phyloP scores from a whole-genome alignment of 2,888 invertebrate genomes.

The Cylloceria caligata region DNA sequence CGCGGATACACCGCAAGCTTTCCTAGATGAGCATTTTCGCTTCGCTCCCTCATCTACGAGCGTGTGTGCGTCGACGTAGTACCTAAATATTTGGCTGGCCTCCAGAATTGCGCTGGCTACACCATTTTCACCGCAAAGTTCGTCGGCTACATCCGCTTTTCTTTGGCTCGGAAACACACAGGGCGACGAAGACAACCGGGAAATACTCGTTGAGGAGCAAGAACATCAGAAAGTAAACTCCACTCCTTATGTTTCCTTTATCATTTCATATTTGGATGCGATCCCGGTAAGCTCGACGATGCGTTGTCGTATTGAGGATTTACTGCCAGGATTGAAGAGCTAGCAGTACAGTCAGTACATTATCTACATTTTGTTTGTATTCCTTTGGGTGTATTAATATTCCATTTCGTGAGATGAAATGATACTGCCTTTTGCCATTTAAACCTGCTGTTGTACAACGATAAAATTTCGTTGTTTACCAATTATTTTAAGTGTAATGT shows the following conservation, averaged over 20 bases:
- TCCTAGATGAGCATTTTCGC: conserved; percentile 35
- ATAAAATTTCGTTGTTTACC: too few species aligned
- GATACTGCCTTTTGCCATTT: background rate
- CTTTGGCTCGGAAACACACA: conserved; percentile 56
- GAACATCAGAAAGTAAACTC: conserved; percentile 57
- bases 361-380: background rate
- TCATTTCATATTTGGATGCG: conserved; percentile 63
- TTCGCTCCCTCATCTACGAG: conserved; percentile 51
- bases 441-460: too few species aligned
- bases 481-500: too few species aligned
- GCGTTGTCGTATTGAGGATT: background rate
- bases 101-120: conserved; percentile 58
- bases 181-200: conserved; percentile 45
- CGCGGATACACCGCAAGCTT: conserved; percentile 3
- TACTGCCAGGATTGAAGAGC: background rate
- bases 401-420: background rate
- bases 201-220: conserved; percentile 22
- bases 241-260: conserved; percentile 62
- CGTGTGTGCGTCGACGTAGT: conserved; percentile 40
- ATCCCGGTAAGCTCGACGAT: conserved; percentile 29
- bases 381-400: background rate
- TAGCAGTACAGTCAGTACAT: too few species aligned
- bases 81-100: conserved; percentile 65
- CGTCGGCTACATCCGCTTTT: conserved; percentile 65
- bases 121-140: conserved; percentile 63